These are phyloP conservation scores for Pelecanus crispus DNA, from an alignment of 2,113 vertebrate species.

Conservation along the genomic window DNA sequence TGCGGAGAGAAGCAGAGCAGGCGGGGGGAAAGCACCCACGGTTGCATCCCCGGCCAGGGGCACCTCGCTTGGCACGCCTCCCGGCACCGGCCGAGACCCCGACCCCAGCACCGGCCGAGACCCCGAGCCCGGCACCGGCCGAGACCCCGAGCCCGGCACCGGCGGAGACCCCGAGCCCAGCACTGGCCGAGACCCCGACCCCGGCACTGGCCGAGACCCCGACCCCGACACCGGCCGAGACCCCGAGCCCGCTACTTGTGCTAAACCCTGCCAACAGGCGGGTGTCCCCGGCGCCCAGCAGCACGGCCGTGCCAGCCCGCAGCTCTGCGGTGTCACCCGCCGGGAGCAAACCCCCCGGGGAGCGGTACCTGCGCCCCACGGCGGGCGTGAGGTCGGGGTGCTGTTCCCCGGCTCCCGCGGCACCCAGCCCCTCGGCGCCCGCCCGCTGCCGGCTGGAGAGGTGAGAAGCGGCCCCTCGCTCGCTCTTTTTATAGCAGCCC, in stretches of 20 bases:
- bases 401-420: fast-evolving
- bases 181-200: too few relatives aligned
- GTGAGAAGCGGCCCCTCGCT: fast-evolving
- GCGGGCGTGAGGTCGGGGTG: not conserved
- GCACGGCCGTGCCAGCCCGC: not conserved
- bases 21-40: not conserved
- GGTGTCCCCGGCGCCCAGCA: not conserved
- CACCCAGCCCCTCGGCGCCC: not conserved
- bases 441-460: not conserved
- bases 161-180: fast-evolving
- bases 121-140: fast-evolving
- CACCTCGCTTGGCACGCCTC: fast-evolving
- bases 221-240: fast-evolving
- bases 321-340: not conserved
- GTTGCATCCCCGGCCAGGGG: not conserved
- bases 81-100: not conserved
- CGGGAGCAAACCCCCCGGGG: too few relatives aligned
- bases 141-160: fast-evolving
- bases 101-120: fast-evolving
- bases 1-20: not conserved
- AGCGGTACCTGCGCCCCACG: not conserved
- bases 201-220: not conserved
- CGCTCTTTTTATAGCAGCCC: not conserved
- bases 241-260: fast-evolving
- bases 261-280: not conserved